A percentile compares a stretch with the other conserved stretches of the same genome.
These are phyloP conservation scores for Morpho helenor DNA, from an alignment of 2,888 invertebrate species.

Conservation along the genomic window DNA sequence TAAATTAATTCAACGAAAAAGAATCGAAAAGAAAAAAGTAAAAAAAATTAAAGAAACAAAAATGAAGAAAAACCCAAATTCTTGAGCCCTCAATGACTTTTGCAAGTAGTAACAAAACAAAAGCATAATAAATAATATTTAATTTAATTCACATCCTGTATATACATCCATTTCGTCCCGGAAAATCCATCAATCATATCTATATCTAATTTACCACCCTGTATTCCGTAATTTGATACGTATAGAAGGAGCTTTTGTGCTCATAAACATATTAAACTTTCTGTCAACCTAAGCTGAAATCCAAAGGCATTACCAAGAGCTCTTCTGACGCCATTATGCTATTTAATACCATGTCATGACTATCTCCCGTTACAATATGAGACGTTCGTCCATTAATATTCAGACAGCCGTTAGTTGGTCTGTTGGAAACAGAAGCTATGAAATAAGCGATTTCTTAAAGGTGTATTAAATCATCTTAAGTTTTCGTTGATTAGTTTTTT, in stretches of 20 bases:
- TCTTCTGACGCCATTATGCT: conserved; percentile 2
- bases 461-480: too few relatives aligned
- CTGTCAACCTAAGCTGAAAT: neutral
- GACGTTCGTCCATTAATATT: conserved; percentile 1
- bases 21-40: too few relatives aligned
- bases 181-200: neutral
- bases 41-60: too few relatives aligned
- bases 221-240: too few relatives aligned
- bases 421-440: neutral
- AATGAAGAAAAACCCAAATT: too few relatives aligned
- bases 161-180: neutral
- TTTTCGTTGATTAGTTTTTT: too few relatives aligned
- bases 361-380: neutral
- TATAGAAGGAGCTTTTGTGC: neutral
- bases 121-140: too few relatives aligned
- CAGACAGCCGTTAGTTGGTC: neutral
- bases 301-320: conserved; percentile 1
- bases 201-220: too few relatives aligned
- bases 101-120: too few relatives aligned
- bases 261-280: neutral
- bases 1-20: too few relatives aligned
- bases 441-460: neutral
- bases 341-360: conserved; percentile 3
- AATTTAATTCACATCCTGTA: too few relatives aligned
- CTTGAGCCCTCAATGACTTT: too few relatives aligned